Evolutionary conservation across 2,888 invertebrate genomes (phyloP).

Genomic region (Nematopogon swammerdamellus): DNA sequence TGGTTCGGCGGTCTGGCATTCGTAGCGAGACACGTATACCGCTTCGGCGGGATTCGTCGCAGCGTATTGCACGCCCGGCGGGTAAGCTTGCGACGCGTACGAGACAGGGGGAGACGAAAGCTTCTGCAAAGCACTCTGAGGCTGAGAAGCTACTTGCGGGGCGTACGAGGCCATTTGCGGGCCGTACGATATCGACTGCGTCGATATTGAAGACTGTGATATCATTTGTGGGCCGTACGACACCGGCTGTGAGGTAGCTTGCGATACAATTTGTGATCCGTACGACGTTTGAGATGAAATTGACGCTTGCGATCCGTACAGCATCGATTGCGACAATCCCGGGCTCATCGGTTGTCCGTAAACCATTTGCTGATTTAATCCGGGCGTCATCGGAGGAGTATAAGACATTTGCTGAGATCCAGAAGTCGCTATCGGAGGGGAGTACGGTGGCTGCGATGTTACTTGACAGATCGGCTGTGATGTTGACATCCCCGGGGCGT

Average conservation of each 20-base stretch:
- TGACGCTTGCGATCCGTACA: slow-evolving; percentile 27
- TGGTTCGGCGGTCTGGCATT: not conserved
- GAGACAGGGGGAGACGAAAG: too few species aligned
- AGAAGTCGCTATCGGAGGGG: not conserved
- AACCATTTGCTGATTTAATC: slow-evolving; percentile 14
- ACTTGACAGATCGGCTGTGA: not conserved
- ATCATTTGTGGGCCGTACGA: slow-evolving; percentile 8
- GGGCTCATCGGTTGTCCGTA: slow-evolving; percentile 23
- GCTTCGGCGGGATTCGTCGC: too few species aligned
- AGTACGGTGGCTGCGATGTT: not conserved
- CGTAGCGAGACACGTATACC: too few species aligned
- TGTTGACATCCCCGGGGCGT: not conserved
- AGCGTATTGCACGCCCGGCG: too few species aligned
- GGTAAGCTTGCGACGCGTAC: too few species aligned
- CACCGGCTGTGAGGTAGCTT: slow-evolving; percentile 5
- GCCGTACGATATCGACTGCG: not conserved
- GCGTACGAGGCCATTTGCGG: not conserved
- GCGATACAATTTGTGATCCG: not conserved
- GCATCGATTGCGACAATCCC: slow-evolving; percentile 27
- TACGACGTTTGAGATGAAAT: not conserved
- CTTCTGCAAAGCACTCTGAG: not conserved
- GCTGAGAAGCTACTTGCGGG: not conserved
- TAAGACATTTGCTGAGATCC: not conserved
- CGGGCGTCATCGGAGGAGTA: not conserved
- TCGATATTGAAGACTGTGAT: too few species aligned